phyloP scores from a whole-genome alignment of 2,888 invertebrate genomes.

The Luperina testacea region DNA sequence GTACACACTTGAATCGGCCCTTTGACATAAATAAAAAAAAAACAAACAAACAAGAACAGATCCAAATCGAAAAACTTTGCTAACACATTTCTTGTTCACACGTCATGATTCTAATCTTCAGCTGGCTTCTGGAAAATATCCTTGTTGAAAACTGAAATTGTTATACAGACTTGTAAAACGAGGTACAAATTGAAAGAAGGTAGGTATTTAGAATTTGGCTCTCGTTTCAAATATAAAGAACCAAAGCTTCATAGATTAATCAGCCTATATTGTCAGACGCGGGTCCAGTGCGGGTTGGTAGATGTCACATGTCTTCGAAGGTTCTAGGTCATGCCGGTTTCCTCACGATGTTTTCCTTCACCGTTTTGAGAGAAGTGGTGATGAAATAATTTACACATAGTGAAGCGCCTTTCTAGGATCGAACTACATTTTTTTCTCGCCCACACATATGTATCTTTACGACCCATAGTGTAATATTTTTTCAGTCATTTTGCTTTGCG shows the following conservation, averaged over 20 bases:
- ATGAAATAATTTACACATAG: background rate
- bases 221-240: background rate
- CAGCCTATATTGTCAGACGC: too few species aligned
- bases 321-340: background rate
- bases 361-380: background rate
- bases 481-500: background rate
- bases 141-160: slow-evolving; percentile 47
- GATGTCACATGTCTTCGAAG: background rate
- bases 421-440: background rate
- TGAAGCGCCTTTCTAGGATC: too few species aligned
- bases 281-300: background rate
- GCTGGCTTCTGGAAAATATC: slow-evolving; percentile 37
- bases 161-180: background rate
- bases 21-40: slow-evolving; percentile 33
- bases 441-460: too few species aligned
- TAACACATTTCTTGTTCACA: slow-evolving; percentile 50
- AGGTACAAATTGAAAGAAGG: background rate
- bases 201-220: background rate
- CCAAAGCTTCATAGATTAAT: background rate
- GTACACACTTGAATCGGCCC: slow-evolving; percentile 30
- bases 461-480: too few species aligned
- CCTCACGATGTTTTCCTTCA: background rate
- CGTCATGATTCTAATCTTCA: slow-evolving; percentile 49
- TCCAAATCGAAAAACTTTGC: slow-evolving; percentile 57
- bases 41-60: slow-evolving; percentile 49